phyloP scores from a whole-genome alignment of 2,888 invertebrate genomes.

The Agrenia bidenticulata region DNA sequence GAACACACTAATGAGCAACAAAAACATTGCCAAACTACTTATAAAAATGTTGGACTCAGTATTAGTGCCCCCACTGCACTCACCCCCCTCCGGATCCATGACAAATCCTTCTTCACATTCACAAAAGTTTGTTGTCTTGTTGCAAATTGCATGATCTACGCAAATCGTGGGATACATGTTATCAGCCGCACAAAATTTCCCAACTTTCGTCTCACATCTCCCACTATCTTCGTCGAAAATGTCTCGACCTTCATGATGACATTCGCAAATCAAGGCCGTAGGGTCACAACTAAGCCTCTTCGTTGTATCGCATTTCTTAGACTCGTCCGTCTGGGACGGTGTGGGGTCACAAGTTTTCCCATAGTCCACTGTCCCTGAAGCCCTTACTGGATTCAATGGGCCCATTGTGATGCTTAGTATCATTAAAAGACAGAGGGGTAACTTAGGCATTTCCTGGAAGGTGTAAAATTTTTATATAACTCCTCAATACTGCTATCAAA shows the following conservation, averaged over 20 bases:
- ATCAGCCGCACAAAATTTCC: conserved; percentile 32
- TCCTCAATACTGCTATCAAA: too few relatives aligned
- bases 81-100: conserved; percentile 26
- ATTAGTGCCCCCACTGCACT: conserved; percentile 27
- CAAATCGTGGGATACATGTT: conserved; percentile 38
- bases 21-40: conserved; percentile 11
- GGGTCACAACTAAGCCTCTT: conserved; percentile 39
- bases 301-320: conserved; percentile 32
- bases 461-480: too few relatives aligned
- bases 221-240: conserved; percentile 21
- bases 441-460: too few relatives aligned
- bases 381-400: neutral
- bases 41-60: conserved; percentile 16
- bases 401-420: too few relatives aligned
- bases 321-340: conserved; percentile 28
- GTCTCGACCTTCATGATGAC: conserved; percentile 42
- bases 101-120: conserved; percentile 28
- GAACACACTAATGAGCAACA: conserved; percentile 24
- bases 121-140: conserved; percentile 33
- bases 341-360: conserved; percentile 33
- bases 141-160: conserved; percentile 34
- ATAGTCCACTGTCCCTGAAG: conserved; percentile 19
- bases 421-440: too few relatives aligned
- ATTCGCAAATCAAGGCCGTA: conserved; percentile 24
- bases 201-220: conserved; percentile 42